Conservation (phyloP, 2,888 invertebrate genomes). For the Kryphioiulus occultus region DNA sequence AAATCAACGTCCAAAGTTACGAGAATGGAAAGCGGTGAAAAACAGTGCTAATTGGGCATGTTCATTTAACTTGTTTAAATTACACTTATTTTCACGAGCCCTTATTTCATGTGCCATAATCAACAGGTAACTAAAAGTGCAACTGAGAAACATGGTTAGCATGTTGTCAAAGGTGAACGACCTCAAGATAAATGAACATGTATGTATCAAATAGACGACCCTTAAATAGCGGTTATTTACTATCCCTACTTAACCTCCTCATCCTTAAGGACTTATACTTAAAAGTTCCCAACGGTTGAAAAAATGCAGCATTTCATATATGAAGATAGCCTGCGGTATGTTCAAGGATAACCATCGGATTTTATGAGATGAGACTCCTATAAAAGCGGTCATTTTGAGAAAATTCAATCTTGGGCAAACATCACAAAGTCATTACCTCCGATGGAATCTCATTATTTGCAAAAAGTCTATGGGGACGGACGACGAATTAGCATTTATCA, state of each 20-base stretch:
- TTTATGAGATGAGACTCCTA: background rate
- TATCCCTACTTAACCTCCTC: background rate
- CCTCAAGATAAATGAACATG: background rate
- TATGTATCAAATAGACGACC: background rate
- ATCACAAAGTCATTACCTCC: background rate
- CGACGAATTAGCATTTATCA: background rate
- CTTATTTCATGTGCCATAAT: too few species aligned
- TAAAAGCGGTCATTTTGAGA: background rate
- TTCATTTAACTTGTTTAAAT: too few species aligned
- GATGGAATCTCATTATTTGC: constrained; percentile 11
- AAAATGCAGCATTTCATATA: background rate
- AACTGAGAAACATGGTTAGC: too few species aligned
- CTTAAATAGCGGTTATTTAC: background rate
- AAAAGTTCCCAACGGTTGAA: background rate
- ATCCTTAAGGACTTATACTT: background rate
- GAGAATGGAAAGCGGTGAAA: too few species aligned
- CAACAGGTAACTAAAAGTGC: too few species aligned
- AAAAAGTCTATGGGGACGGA: background rate
- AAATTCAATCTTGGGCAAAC: constrained; percentile 6
- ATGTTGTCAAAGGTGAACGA: background rate
- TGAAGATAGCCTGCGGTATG: background rate
- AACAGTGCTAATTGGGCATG: too few species aligned
- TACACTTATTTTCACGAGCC: too few species aligned
- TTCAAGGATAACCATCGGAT: background rate
- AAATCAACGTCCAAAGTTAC: too few species aligned